Evolutionary conservation across 2,113 vertebrate species (phyloP).

Genomic region (Vulpes ferrilata): DNA sequence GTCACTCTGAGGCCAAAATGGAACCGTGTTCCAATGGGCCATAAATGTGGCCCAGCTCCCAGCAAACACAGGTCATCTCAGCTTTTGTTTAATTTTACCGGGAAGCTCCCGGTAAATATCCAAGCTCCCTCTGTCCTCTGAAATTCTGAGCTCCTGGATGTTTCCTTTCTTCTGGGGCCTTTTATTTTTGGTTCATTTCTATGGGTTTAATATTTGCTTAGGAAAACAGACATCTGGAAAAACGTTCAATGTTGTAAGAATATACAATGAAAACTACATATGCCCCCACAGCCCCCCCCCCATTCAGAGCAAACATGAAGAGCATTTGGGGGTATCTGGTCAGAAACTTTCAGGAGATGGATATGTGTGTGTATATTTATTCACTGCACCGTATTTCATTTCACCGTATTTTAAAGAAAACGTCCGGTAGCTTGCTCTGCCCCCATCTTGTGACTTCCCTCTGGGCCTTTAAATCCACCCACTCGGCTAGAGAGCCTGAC

Average conservation of each 20-base stretch:
- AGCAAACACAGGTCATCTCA: no score
- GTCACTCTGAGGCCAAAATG: neutral
- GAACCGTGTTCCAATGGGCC: neutral
- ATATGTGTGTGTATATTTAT: neutral
- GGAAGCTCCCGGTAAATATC: neutral
- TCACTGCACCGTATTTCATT: neutral
- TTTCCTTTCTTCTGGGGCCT: neutral
- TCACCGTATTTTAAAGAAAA: neutral
- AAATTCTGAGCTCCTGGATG: neutral
- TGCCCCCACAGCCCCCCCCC: no score
- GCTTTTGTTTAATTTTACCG: neutral
- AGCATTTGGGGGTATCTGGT: neutral
- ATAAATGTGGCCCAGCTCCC: neutral
- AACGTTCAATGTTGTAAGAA: neutral
- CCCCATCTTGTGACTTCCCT: neutral
- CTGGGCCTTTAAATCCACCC: neutral
- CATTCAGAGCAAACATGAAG: neutral
- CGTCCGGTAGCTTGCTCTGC: neutral
- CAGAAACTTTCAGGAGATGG: neutral
- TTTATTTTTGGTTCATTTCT: neutral
- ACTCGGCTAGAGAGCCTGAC: neutral
- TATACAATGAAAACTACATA: accelerated
- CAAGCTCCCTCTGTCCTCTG: neutral
- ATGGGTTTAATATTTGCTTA: neutral
- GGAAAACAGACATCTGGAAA: neutral